phyloP scores from a whole-genome alignment of 2,888 invertebrate species.

The Piscicola geometra region DNA sequence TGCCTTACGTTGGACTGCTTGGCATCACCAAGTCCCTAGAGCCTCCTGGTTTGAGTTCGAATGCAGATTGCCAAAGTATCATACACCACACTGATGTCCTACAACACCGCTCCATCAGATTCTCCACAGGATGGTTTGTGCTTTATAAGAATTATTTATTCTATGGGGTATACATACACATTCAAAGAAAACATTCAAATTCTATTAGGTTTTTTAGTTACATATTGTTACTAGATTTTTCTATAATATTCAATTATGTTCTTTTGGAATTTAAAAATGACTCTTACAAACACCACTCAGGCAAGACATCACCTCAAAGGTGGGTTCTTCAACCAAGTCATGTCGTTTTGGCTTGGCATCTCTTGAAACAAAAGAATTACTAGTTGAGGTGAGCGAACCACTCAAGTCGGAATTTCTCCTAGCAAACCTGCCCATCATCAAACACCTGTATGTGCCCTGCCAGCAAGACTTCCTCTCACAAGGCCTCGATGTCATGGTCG shows the following conservation, averaged over 20 bases:
- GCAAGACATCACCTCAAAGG: conserved; percentile 73
- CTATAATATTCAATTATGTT: conserved; percentile 19
- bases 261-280: no score
- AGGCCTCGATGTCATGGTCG: conserved; percentile 78
- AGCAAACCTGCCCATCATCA: conserved; percentile 72
- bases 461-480: conserved; percentile 72
- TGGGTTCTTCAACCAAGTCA: conserved; percentile 67
- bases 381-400: conserved; percentile 61
- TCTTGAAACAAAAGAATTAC: not conserved
- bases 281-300: no score
- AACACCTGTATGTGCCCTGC: conserved; percentile 75
- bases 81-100: conserved; percentile 35
- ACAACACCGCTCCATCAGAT: conserved; percentile 41
- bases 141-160: not conserved
- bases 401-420: conserved; percentile 63
- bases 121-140: conserved; percentile 40
- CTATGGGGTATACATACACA: no score
- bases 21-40: conserved; percentile 34
- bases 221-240: no score
- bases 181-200: no score
- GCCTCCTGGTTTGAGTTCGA: conserved; percentile 34
- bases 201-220: no score
- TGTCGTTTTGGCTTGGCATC: conserved; percentile 71
- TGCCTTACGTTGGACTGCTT: conserved; percentile 39
- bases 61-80: conserved; percentile 35